phyloP scores from a whole-genome alignment of 2,797 vertebrate species.

The Brotula barbata region DNA sequence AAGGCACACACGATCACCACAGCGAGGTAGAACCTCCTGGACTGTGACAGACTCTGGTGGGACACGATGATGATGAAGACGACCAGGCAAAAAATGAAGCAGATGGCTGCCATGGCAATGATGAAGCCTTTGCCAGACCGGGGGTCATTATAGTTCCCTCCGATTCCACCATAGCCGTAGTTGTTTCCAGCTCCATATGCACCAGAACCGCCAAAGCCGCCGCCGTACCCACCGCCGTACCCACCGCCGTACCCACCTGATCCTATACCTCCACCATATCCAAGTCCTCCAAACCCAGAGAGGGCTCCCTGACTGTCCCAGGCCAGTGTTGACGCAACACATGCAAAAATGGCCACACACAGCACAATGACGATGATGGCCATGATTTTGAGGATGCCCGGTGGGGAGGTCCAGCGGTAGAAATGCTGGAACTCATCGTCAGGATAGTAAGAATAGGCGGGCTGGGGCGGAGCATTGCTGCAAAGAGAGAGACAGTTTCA shows the following conservation, averaged over 20 bases:
- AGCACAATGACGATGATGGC: conserved; percentile 80
- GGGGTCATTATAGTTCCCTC: conserved; percentile 85
- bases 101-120: conserved; percentile 84
- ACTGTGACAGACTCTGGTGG: conserved; percentile 74
- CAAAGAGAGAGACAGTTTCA: no score
- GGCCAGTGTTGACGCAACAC: conserved; percentile 89
- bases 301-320: conserved; percentile 80
- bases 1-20: conserved; percentile 80
- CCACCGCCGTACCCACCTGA: conserved; percentile 1
- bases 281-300: conserved; percentile 72
- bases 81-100: conserved; percentile 78
- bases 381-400: conserved; percentile 89
- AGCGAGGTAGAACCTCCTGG: conserved; percentile 84
- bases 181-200: conserved; percentile 52
- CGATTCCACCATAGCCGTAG: conserved; percentile 77
- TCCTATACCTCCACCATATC: conserved; percentile 41
- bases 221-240: conserved; percentile 34
- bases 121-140: conserved; percentile 86
- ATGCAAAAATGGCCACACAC: conserved; percentile 87
- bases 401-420: conserved; percentile 90
- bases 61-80: conserved; percentile 85
- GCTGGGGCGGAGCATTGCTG: conserved; percentile 72
- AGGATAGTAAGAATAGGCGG: conserved; percentile 89
- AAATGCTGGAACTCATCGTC: conserved; percentile 90
- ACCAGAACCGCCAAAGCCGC: conserved; percentile 54